Evolutionary conservation across 2,888 invertebrate species (phyloP).

Genomic region (Harpalus rubripes): DNA sequence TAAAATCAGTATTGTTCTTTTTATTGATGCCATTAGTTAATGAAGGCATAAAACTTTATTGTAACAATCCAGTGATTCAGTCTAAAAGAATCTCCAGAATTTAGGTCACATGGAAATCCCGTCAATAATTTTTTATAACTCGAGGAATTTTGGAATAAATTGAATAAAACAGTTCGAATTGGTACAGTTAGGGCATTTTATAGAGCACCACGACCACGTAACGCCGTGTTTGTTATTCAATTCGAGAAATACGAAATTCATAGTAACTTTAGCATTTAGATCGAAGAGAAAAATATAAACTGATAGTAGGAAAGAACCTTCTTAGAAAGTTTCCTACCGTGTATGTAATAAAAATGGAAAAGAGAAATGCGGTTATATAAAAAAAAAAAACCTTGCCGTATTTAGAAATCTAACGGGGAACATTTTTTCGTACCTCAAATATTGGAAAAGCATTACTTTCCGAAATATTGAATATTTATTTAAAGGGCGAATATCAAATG

Average conservation of each 20-base stretch:
- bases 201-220: slow-evolving; percentile 9
- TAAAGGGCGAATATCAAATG: slow-evolving; percentile 22
- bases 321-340: background rate
- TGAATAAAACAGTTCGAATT: slow-evolving; percentile 56
- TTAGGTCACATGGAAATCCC: slow-evolving; percentile 61
- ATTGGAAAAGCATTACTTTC: slow-evolving; percentile 27
- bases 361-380: slow-evolving; percentile 40
- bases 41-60: slow-evolving; percentile 9
- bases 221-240: slow-evolving; percentile 52
- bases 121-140: slow-evolving; percentile 55
- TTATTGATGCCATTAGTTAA: background rate
- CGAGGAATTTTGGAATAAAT: slow-evolving; percentile 53
- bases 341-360: slow-evolving; percentile 54
- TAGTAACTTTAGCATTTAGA: slow-evolving; percentile 65
- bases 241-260: slow-evolving; percentile 61
- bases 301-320: slow-evolving; percentile 12
- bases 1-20: background rate
- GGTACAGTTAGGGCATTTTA: slow-evolving; percentile 20
- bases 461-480: slow-evolving; percentile 23
- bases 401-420: background rate
- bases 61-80: background rate
- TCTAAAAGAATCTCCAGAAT: slow-evolving; percentile 1
- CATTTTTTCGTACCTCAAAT: slow-evolving; percentile 7
- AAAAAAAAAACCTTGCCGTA: slow-evolving; percentile 25
- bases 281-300: slow-evolving; percentile 61